These are phyloP conservation scores for Agrilus planipennis DNA, from an alignment of 1,140 invertebrate genomes.

Conservation along the genomic window DNA sequence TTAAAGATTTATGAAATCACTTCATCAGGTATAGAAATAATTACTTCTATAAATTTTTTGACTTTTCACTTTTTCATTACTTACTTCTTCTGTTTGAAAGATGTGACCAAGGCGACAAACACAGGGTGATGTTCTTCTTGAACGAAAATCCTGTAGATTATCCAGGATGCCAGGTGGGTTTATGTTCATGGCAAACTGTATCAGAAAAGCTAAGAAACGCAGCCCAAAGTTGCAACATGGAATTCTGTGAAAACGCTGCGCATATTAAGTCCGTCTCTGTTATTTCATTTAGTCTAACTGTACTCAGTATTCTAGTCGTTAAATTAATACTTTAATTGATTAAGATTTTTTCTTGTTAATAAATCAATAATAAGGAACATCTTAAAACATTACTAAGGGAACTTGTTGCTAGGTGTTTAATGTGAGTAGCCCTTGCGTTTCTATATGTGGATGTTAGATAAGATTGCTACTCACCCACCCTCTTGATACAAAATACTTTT, in stretches of 20 bases:
- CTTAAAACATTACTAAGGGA: too few species aligned
- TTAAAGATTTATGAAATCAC: too few species aligned
- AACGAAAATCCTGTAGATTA: slow-evolving; percentile 48
- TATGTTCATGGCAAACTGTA: slow-evolving; percentile 43
- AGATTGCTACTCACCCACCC: too few species aligned
- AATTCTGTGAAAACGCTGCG: slow-evolving; percentile 12
- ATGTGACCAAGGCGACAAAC: slow-evolving; percentile 40
- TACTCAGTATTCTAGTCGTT: too few species aligned
- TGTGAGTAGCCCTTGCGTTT: too few species aligned
- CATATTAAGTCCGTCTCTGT: not conserved
- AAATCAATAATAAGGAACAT: too few species aligned
- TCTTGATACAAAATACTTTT: too few species aligned
- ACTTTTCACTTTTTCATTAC: not conserved
- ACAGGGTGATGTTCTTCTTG: slow-evolving; percentile 48
- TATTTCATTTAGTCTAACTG: slow-evolving; percentile 3
- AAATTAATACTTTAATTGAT: too few species aligned
- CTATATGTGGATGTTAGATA: too few species aligned
- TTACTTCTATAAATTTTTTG: slow-evolving; percentile 1
- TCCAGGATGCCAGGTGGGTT: slow-evolving; percentile 44
- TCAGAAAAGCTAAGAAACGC: slow-evolving; percentile 18
- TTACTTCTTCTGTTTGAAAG: slow-evolving; percentile 28
- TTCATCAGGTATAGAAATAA: too few species aligned
- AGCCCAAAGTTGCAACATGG: slow-evolving; percentile 20
- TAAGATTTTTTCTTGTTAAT: too few species aligned
- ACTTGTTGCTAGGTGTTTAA: too few species aligned